Conservation (phyloP, 1,140 invertebrate species). For the Brachionus asplanchnoidis region DNA sequence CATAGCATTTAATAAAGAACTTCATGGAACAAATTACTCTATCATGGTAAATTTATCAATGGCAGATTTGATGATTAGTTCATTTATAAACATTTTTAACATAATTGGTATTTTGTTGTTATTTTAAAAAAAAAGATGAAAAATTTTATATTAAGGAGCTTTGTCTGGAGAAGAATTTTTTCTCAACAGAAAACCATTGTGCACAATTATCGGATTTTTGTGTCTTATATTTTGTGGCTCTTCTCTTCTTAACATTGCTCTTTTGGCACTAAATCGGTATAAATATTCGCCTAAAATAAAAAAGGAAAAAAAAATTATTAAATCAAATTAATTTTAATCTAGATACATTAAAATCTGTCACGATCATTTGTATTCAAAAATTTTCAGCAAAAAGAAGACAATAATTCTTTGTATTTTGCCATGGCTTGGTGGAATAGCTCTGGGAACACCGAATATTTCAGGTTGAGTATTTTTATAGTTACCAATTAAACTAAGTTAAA, state of each 20-base stretch:
- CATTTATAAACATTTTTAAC: neutral
- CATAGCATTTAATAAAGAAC: too few relatives aligned
- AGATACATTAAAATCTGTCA: slow-evolving; percentile 29
- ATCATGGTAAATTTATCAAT: too few relatives aligned
- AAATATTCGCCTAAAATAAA: neutral
- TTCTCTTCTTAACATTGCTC: neutral
- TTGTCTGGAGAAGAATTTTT: slow-evolving; percentile 9
- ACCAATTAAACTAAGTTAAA: too few relatives aligned
- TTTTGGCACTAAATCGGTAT: neutral
- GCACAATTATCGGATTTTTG: neutral
- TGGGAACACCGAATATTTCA: neutral
- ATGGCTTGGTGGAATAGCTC: neutral
- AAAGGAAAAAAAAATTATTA: neutral
- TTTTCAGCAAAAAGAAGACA: neutral
- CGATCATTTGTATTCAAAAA: neutral
- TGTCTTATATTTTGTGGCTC: neutral
- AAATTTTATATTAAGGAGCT: neutral
- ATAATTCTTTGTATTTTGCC: neutral
- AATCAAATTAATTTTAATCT: neutral
- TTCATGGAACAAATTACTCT: too few relatives aligned
- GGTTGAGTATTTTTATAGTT: neutral
- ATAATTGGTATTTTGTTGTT: neutral
- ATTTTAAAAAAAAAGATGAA: neutral
- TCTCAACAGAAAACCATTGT: neutral
- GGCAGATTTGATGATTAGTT: neutral